phyloP scores from a whole-genome alignment of 2,888 invertebrate species.

The Mactromeris polynyma region DNA sequence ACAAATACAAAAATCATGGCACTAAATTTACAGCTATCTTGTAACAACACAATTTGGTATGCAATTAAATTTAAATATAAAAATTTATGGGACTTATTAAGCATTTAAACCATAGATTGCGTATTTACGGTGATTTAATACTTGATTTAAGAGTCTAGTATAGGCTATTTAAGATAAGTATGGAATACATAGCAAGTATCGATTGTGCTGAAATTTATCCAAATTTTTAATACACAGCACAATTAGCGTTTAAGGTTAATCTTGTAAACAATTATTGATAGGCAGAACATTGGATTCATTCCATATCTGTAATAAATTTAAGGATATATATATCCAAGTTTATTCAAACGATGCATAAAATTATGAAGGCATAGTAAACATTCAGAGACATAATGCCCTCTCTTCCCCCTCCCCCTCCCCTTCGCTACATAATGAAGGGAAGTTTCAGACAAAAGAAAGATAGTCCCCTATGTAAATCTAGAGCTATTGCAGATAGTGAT shows the following conservation, averaged over 20 bases:
- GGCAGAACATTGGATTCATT: not conserved
- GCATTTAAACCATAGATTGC: not conserved
- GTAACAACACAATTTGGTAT: too few species aligned
- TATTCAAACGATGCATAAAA: not conserved
- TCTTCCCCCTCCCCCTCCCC: too few species aligned
- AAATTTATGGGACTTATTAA: not conserved
- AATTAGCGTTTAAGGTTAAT: not conserved
- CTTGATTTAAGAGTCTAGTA: not conserved
- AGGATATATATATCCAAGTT: not conserved
- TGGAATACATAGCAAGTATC: not conserved
- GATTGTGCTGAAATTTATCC: not conserved
- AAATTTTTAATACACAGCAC: not conserved
- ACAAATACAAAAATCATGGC: too few species aligned
- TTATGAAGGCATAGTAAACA: not conserved
- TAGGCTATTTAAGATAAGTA: not conserved
- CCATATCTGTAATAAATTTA: conserved; percentile 15
- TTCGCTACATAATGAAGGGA: too few species aligned
- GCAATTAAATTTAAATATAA: not conserved
- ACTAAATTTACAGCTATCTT: too few species aligned
- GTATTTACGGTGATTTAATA: not conserved
- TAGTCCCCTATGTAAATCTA: too few species aligned
- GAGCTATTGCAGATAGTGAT: too few species aligned
- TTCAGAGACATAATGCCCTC: too few species aligned
- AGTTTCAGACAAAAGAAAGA: too few species aligned
- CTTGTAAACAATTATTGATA: not conserved